Conservation (phyloP, 2,888 invertebrate genomes). For the Clepsis dumicolana region DNA sequence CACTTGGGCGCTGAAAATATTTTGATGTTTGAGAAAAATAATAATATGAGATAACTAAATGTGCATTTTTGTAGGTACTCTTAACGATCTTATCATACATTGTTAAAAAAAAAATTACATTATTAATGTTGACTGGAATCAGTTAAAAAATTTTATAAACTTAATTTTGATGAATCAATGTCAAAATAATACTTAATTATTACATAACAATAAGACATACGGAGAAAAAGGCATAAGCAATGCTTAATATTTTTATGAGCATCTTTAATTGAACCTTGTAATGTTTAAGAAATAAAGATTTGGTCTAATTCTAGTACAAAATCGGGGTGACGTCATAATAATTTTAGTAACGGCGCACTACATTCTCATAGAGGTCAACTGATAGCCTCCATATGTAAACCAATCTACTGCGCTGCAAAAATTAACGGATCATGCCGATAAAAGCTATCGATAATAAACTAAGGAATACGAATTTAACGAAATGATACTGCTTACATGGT, state of each 20-base stretch:
- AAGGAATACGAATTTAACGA: background rate
- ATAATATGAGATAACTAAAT: too few species aligned
- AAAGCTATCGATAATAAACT: background rate
- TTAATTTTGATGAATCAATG: too few species aligned
- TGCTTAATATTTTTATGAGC: too few species aligned
- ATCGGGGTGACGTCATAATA: conserved; percentile 67
- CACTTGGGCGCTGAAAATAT: background rate
- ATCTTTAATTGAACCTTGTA: too few species aligned
- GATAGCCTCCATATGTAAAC: conserved; percentile 74
- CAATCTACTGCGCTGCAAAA: conserved; percentile 68
- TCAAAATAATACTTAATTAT: too few species aligned
- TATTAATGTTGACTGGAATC: too few species aligned
- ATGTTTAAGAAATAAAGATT: background rate
- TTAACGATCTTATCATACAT: too few species aligned
- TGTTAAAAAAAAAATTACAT: too few species aligned
- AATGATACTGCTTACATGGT: background rate
- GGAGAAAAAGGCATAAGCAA: too few species aligned
- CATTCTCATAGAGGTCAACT: conserved; percentile 67
- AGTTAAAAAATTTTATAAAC: too few species aligned
- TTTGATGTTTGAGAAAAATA: background rate
- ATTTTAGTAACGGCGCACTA: conserved; percentile 57
- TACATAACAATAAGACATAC: too few species aligned
- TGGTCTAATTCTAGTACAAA: conserved; percentile 38
- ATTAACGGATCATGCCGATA: conserved; percentile 48
- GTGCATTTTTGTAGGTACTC: too few species aligned